These are phyloP conservation scores for Epinephelus cyanopodus DNA, from an alignment of 2,113 vertebrate species.

Conservation along the genomic window DNA sequence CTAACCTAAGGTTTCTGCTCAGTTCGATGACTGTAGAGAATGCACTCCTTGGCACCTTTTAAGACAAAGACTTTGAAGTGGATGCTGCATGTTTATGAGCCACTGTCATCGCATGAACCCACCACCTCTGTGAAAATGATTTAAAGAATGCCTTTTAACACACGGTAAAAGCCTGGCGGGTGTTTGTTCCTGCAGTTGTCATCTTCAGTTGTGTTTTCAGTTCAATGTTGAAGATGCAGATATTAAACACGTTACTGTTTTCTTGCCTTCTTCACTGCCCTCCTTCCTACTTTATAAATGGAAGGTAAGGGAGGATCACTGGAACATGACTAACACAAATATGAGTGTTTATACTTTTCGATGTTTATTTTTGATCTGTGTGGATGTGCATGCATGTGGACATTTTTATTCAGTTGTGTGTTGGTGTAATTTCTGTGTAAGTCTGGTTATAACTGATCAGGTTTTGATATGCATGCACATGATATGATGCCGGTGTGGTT, in stretches of 20 bases:
- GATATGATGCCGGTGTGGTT: background rate
- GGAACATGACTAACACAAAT: constrained; percentile 29
- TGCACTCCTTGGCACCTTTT: constrained; percentile 30
- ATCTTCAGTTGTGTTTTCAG: constrained; percentile 18
- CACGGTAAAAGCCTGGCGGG: constrained; percentile 39
- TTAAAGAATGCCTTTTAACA: constrained; percentile 11
- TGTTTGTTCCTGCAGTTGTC: constrained; percentile 50
- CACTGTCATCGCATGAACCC: constrained; percentile 76
- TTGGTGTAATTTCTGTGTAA: constrained; percentile 20
- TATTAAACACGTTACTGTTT: constrained; percentile 68
- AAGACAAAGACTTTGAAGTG: constrained; percentile 53
- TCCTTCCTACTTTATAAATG: constrained; percentile 76
- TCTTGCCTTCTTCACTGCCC: constrained; percentile 72
- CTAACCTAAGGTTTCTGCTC: constrained; percentile 15
- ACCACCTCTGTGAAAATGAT: constrained; percentile 43
- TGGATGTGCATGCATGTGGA: constrained; percentile 24
- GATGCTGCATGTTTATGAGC: constrained; percentile 75
- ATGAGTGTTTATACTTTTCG: constrained; percentile 10
- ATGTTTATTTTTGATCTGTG: constrained; percentile 16
- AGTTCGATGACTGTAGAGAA: background rate
- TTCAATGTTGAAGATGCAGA: constrained; percentile 52
- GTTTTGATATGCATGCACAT: constrained; percentile 7
- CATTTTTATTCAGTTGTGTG: constrained; percentile 14
- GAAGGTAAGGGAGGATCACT: constrained; percentile 83
- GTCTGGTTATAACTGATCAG: background rate